Evolutionary conservation across 2,113 vertebrate genomes (phyloP).

Genomic region (Salvelinus namaycush): DNA sequence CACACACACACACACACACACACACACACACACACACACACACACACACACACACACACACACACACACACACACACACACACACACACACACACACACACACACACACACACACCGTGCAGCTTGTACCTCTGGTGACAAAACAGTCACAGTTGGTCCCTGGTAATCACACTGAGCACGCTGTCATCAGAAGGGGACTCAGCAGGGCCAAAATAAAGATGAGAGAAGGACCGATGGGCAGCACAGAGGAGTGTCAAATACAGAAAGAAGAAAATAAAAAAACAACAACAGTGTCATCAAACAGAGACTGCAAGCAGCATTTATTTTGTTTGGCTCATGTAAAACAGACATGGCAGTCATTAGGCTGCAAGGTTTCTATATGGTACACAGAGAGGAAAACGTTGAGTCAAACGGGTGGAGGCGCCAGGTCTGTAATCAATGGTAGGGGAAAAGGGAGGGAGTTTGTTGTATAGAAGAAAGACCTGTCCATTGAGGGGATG

Average conservation of each 20-base stretch:
- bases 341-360: no score
- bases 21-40: no score
- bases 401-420: not conserved
- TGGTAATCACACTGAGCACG: slow-evolving; percentile 32
- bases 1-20: no score
- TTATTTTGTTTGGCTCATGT: not conserved
- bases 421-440: slow-evolving; percentile 36
- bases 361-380: no score
- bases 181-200: slow-evolving; percentile 28
- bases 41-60: no score
- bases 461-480: slow-evolving; percentile 42
- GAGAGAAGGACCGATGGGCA: slow-evolving; percentile 3
- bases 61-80: no score
- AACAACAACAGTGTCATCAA: not conserved
- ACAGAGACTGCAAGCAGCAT: not conserved
- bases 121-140: slow-evolving; percentile 19
- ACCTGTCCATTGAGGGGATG: slow-evolving; percentile 20
- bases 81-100: no score
- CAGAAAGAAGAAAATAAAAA: not conserved
- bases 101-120: no score
- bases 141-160: slow-evolving; percentile 26
- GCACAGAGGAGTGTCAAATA: not conserved
- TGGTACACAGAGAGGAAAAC: not conserved
- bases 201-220: slow-evolving; percentile 21
- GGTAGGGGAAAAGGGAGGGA: slow-evolving; percentile 18